These are phyloP conservation scores for Stenopsyche tienmushanensis DNA, from an alignment of 1,140 invertebrate genomes.

Conservation along the genomic window DNA sequence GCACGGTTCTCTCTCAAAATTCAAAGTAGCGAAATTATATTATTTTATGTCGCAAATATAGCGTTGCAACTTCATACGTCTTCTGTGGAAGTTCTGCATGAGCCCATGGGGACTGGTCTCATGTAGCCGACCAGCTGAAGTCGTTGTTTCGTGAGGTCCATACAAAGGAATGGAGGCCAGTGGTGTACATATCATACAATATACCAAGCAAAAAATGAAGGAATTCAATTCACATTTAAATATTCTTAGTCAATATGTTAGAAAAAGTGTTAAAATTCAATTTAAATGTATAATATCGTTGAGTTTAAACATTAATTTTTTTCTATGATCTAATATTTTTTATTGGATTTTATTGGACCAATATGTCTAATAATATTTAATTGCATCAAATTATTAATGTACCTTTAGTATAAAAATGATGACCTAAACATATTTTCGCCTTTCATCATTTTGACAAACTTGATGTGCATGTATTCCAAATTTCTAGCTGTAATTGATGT, in stretches of 20 bases:
- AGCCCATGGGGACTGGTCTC: slow-evolving; percentile 11
- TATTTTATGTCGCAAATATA: no score
- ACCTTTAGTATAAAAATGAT: not conserved
- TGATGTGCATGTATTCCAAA: not conserved
- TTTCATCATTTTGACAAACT: not conserved
- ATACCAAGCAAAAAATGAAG: not conserved
- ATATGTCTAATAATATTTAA: not conserved
- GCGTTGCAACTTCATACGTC: no score
- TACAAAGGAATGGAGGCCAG: not conserved
- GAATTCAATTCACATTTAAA: not conserved
- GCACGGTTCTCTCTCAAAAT: no score
- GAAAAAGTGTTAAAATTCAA: not conserved
- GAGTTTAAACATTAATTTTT: not conserved
- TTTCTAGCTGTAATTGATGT: not conserved
- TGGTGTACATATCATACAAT: not conserved
- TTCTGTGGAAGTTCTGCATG: not conserved
- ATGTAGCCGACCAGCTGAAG: not conserved
- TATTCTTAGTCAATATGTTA: not conserved
- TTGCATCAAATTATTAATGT: not conserved
- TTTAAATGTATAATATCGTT: not conserved
- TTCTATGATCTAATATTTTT: not conserved
- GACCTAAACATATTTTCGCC: not conserved
- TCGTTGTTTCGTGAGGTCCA: slow-evolving; percentile 5
- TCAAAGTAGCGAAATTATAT: no score
- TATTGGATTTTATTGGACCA: not conserved